These are phyloP conservation scores for Dipodomys spectabilis DNA, from an alignment of 2,113 vertebrate genomes.

Conservation along the genomic window DNA sequence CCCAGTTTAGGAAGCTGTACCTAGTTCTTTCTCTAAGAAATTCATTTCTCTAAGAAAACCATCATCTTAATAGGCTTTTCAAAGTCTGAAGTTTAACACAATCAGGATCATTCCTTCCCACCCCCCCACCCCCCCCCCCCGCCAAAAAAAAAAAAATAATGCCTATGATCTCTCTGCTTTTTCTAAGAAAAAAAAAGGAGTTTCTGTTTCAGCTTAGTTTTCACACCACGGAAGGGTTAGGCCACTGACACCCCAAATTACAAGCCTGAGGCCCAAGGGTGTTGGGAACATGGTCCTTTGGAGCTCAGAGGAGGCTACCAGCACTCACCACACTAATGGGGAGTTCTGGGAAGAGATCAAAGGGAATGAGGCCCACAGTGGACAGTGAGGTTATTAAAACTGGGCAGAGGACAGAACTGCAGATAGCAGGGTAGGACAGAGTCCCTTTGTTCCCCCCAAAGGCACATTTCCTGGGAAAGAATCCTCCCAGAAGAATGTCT, in stretches of 20 bases:
- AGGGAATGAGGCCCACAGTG: not conserved
- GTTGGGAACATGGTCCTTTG: not conserved
- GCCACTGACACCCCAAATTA: no score
- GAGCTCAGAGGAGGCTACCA: not conserved
- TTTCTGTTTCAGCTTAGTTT: not conserved
- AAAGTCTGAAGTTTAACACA: not conserved
- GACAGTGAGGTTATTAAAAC: fast-evolving
- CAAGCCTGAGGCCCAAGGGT: not conserved
- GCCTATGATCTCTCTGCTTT: not conserved
- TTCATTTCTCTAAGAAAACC: not conserved
- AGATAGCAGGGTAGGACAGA: no score
- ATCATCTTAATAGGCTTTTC: not conserved
- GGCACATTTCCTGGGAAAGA: not conserved
- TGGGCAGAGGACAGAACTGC: fast-evolving
- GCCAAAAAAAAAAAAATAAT: no score
- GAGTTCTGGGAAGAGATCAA: fast-evolving
- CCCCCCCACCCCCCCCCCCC: no score
- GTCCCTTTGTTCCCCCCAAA: no score
- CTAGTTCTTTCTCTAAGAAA: not conserved
- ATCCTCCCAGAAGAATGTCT: not conserved
- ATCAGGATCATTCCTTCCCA: not conserved
- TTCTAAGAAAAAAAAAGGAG: not conserved
- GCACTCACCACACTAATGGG: not conserved
- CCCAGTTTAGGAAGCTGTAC: not conserved
- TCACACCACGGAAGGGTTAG: not conserved